A percentile compares a stretch with the other conserved stretches of the same genome.
Conservation (phyloP, 2,888 invertebrate species). For the Parapristionchus giblindavisi region DNA sequence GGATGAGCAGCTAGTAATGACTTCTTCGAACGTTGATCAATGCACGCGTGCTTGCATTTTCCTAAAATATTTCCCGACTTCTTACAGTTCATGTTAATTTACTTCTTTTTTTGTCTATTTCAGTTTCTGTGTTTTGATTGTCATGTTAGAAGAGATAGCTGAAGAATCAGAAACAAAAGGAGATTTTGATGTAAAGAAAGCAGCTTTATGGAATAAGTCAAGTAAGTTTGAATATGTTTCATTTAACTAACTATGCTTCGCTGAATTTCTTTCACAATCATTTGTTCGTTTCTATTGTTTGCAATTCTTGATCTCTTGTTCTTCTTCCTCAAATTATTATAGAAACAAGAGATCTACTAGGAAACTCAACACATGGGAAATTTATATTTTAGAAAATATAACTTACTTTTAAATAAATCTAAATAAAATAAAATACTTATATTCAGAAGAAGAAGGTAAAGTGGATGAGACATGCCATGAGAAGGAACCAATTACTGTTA, state of each 20-base stretch:
- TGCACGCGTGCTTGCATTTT: too few relatives aligned
- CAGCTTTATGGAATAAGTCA: not conserved
- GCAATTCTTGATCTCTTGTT: too few relatives aligned
- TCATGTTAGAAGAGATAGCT: slow-evolving; percentile 38
- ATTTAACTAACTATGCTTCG: not conserved
- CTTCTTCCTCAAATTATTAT: too few relatives aligned
- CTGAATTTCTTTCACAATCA: not conserved
- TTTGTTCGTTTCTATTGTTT: too few relatives aligned
- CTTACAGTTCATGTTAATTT: not conserved
- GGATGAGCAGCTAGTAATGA: not conserved
- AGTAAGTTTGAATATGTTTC: slow-evolving; percentile 7
- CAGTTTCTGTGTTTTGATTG: slow-evolving; percentile 36
- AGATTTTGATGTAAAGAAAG: slow-evolving; percentile 29
- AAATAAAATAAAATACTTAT: not conserved
- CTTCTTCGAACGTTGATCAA: too few relatives aligned
- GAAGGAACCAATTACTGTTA: slow-evolving; percentile 10
- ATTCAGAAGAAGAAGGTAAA: slow-evolving; percentile 23
- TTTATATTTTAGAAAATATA: too few relatives aligned
- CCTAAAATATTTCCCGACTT: not conserved
- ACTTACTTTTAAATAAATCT: not conserved
- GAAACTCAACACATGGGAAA: too few relatives aligned
- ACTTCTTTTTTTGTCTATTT: too few relatives aligned
- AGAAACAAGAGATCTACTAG: too few relatives aligned
- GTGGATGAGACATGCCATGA: slow-evolving; percentile 34
- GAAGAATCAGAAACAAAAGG: slow-evolving; percentile 34